A percentile compares a stretch with the other conserved stretches of the same genome.
These are phyloP conservation scores for Pristionchus exspectatus DNA, from an alignment of 2,888 invertebrate species.

Conservation along the genomic window DNA sequence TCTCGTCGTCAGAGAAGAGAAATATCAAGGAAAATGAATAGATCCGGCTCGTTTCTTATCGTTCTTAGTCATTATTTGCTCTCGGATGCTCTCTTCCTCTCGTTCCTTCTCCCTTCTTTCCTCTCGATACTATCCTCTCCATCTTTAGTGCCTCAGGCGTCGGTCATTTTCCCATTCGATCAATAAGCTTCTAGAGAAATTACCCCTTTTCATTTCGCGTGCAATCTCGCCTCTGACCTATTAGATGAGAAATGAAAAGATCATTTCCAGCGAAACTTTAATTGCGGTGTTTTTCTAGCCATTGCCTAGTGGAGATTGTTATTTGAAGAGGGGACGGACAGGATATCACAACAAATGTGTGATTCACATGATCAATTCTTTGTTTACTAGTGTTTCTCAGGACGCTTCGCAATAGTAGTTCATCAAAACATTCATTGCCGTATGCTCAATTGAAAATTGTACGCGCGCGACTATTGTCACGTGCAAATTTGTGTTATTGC, in stretches of 20 bases:
- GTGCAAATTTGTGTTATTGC: neutral
- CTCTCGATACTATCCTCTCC: neutral
- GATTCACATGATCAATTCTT: no score
- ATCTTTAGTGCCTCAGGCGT: constrained; percentile 7
- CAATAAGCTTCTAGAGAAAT: neutral
- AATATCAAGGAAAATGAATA: neutral
- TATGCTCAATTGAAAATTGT: no score
- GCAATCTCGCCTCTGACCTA: no score
- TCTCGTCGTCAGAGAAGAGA: constrained; percentile 2
- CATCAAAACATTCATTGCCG: no score
- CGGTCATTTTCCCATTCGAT: neutral
- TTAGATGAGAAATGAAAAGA: neutral
- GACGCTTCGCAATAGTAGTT: no score
- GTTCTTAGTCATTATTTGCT: constrained; percentile 19
- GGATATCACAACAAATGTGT: no score
- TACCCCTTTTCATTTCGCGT: neutral
- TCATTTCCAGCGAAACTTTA: neutral
- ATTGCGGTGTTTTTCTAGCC: no score
- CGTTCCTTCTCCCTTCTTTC: constrained; percentile 1
- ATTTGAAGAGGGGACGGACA: no score
- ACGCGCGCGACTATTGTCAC: neutral
- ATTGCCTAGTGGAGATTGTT: no score
- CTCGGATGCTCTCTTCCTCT: constrained; percentile 14
- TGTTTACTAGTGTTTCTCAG: no score
- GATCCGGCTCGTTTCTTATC: constrained; percentile 12